Evolutionary conservation across 2,888 invertebrate species (phyloP).

Genomic region (Andrena haemorrhoa): DNA sequence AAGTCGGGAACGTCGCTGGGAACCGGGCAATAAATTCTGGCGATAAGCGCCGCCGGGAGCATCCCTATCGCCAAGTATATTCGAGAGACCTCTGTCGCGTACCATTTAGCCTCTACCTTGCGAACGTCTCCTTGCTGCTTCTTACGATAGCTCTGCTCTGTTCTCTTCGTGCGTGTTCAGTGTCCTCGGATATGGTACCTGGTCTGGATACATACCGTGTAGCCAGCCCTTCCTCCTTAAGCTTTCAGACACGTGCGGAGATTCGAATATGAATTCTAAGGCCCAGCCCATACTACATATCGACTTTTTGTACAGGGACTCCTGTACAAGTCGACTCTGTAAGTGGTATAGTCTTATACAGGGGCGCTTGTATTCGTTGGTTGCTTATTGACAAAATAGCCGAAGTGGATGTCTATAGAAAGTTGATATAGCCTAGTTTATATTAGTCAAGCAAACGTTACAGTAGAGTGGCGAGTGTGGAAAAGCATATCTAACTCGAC

Average conservation of each 20-base stretch:
- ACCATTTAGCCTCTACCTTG: constrained; percentile 50
- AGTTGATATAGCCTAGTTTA: too few species aligned
- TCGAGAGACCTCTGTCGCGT: constrained; percentile 57
- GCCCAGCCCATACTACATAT: too few species aligned
- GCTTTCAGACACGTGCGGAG: constrained; percentile 14
- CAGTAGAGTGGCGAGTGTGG: too few species aligned
- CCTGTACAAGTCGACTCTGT: too few species aligned
- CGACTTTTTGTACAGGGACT: too few species aligned
- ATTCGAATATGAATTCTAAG: constrained; percentile 7
- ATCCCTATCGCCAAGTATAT: constrained; percentile 49
- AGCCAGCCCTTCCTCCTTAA: not conserved
- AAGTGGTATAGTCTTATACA: too few species aligned
- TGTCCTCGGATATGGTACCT: not conserved
- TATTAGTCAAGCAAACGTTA: too few species aligned
- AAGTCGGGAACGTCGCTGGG: constrained; percentile 64
- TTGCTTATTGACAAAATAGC: too few species aligned
- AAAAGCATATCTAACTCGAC: too few species aligned
- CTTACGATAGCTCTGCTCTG: constrained; percentile 47
- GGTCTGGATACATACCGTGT: not conserved
- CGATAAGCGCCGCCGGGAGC: constrained; percentile 68
- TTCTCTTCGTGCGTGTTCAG: constrained; percentile 15
- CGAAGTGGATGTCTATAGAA: too few species aligned
- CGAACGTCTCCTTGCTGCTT: constrained; percentile 33
- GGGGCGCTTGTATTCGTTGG: too few species aligned
- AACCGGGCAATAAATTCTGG: constrained; percentile 68